Percentiles rank a stretch among this genome's conserved stretches.
Evolutionary conservation across 2,113 vertebrate genomes (phyloP).

Genomic region (Nothoprocta pentlandii): DNA sequence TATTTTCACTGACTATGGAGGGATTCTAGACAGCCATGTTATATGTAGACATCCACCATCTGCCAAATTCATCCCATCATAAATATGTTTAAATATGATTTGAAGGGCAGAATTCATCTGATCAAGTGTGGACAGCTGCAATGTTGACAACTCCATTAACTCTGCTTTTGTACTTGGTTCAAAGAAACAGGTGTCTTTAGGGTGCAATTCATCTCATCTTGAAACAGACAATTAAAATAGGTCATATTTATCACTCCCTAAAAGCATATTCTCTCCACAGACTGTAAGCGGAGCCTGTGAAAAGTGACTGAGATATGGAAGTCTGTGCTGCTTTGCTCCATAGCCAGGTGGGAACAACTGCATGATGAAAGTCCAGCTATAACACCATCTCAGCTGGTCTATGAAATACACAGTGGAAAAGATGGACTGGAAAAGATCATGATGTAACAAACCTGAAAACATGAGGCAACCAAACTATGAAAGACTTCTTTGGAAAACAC

Average conservation of each 20-base stretch:
- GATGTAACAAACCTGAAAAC: not conserved
- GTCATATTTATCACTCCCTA: not conserved
- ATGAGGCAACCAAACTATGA: not conserved
- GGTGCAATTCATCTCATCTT: not conserved
- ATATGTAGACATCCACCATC: not conserved
- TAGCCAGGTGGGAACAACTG: not conserved
- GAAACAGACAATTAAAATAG: not conserved
- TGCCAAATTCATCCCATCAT: not conserved
- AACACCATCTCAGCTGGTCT: not conserved
- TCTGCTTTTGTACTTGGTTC: not conserved
- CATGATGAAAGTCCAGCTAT: not conserved
- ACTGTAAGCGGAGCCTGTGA: not conserved
- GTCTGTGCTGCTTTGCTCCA: not conserved
- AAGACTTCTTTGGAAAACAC: slow-evolving; percentile 4
- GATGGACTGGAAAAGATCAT: not conserved
- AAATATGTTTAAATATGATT: not conserved
- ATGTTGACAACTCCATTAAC: not conserved
- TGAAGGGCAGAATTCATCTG: not conserved
- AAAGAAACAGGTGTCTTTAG: not conserved
- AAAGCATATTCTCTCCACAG: not conserved
- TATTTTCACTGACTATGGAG: not conserved
- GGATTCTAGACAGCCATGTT: not conserved
- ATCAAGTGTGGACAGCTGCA: not conserved
- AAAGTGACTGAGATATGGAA: not conserved
- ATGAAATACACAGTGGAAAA: not conserved